phyloP scores from a whole-genome alignment of 2,888 invertebrate species.

The Philaethria dido region DNA sequence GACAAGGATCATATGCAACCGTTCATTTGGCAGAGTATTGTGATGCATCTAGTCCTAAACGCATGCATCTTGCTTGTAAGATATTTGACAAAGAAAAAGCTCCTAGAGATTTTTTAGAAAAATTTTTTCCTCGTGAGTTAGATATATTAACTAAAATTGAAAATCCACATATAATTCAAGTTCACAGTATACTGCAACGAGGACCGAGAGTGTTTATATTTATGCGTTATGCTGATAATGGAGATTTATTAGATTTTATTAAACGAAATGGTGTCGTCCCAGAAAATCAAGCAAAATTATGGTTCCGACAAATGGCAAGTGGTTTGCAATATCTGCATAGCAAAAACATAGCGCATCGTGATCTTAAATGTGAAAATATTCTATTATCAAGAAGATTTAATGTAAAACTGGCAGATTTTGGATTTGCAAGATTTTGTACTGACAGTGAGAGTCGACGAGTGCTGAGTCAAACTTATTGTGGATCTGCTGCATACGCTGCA shows the following conservation, averaged over 20 bases:
- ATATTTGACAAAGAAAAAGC: constrained; percentile 96
- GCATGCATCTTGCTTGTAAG: constrained; percentile 93
- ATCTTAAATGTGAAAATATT: constrained; percentile 97
- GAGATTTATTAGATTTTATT: constrained; percentile 93
- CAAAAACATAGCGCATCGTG: constrained; percentile 94
- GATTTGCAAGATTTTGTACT: constrained; percentile 93
- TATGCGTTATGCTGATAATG: constrained; percentile 96
- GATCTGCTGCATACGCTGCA: constrained; percentile 98
- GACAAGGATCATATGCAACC: constrained; percentile 95
- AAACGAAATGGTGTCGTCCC: constrained; percentile 90
- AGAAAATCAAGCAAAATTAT: constrained; percentile 90
- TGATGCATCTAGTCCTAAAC: constrained; percentile 87
- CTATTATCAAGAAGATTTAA: constrained; percentile 92
- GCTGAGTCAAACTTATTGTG: constrained; percentile 95
- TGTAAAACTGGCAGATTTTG: constrained; percentile 96
- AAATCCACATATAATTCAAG: constrained; percentile 95
- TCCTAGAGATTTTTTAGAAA: constrained; percentile 94
- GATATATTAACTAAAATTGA: constrained; percentile 94
- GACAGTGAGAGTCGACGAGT: constrained; percentile 89
- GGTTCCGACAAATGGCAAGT: constrained; percentile 94
- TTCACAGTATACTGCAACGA: constrained; percentile 93
- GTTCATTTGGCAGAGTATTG: constrained; percentile 94
- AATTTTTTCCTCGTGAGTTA: constrained; percentile 96
- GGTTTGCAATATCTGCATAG: constrained; percentile 93
- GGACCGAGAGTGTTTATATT: constrained; percentile 94